These are phyloP conservation scores for Phyllostomus discolor DNA, from an alignment of 2,113 vertebrate genomes.

Conservation along the genomic window DNA sequence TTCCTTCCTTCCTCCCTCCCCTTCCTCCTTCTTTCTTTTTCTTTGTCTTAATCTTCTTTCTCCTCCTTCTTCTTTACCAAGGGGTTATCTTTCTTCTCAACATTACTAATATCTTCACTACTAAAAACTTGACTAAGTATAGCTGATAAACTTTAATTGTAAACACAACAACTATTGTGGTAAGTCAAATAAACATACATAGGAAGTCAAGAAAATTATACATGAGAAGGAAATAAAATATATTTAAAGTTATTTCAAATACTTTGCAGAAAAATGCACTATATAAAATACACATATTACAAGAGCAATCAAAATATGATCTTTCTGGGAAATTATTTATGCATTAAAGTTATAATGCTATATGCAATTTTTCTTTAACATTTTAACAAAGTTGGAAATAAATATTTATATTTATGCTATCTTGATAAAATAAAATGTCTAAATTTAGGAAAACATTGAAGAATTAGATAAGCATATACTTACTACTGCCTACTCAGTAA, in stretches of 20 bases:
- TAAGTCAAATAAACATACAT: background rate
- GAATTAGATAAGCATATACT: background rate
- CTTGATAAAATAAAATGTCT: background rate
- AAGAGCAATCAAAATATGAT: background rate
- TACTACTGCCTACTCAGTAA: background rate
- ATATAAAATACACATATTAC: background rate
- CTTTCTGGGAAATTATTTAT: background rate
- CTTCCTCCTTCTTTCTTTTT: no score
- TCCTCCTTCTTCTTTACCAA: background rate
- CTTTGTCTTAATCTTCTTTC: no score
- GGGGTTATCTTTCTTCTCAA: background rate
- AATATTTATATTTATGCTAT: background rate
- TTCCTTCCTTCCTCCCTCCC: accelerated
- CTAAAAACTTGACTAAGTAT: background rate
- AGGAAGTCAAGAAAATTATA: background rate
- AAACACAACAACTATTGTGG: background rate
- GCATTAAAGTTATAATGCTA: background rate
- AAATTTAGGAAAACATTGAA: background rate
- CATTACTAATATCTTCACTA: background rate
- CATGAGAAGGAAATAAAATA: background rate
- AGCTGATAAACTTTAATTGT: background rate
- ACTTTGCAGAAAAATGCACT: background rate
- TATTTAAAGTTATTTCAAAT: background rate
- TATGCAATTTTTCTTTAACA: background rate
- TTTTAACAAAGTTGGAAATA: background rate